These are phyloP conservation scores for Haemorhous mexicanus DNA, from an alignment of 2,113 vertebrate species.

Conservation along the genomic window DNA sequence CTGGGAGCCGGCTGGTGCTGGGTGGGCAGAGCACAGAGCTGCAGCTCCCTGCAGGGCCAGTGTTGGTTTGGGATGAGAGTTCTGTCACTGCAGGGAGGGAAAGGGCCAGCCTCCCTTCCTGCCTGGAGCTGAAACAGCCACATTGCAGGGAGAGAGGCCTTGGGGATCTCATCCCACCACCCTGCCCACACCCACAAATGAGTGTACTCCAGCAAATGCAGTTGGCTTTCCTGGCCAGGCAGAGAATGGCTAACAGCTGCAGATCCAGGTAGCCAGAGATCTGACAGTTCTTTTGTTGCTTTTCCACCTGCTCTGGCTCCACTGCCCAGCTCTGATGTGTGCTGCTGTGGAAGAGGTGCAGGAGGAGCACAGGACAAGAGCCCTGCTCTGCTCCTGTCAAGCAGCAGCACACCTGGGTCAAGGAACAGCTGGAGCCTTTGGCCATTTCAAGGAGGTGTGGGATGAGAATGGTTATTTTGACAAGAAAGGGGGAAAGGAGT, in stretches of 20 bases:
- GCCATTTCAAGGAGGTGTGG: too few species aligned
- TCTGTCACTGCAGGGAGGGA: neutral
- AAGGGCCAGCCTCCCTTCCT: neutral
- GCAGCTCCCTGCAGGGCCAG: rapidly evolving
- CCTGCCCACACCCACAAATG: neutral
- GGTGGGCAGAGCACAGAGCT: neutral
- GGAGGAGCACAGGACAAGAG: neutral
- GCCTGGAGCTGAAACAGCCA: rapidly evolving
- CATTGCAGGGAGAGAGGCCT: neutral
- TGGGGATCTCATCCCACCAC: neutral
- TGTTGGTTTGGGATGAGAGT: neutral
- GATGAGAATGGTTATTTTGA: neutral
- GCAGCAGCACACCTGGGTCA: neutral
- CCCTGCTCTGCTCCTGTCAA: neutral
- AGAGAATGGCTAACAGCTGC: neutral
- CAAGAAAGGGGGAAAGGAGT: neutral
- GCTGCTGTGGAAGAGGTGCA: neutral
- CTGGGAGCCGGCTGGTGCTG: neutral
- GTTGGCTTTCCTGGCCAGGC: neutral
- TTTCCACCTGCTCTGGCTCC: neutral
- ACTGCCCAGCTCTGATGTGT: neutral
- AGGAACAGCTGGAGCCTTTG: neutral
- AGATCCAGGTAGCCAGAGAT: neutral
- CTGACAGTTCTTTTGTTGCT: neutral
- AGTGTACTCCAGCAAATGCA: neutral